phyloP scores from a whole-genome alignment of 1,140 invertebrate species.

The Wasmannia auropunctata region DNA sequence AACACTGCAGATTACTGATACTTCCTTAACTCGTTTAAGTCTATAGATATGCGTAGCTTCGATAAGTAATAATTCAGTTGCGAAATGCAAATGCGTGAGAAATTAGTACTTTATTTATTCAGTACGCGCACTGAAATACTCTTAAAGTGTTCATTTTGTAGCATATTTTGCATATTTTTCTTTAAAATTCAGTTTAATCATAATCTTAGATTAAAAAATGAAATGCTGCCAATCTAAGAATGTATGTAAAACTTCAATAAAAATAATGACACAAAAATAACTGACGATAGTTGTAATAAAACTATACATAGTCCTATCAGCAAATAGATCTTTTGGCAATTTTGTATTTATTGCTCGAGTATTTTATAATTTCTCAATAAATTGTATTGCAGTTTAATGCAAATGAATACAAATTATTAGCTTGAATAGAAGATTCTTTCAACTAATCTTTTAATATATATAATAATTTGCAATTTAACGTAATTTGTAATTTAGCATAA shows the following conservation, averaged over 20 bases:
- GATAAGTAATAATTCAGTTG: background rate
- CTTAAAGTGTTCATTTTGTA: background rate
- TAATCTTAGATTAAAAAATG: background rate
- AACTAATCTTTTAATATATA: background rate
- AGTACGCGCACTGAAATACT: no score
- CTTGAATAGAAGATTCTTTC: background rate
- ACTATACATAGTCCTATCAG: background rate
- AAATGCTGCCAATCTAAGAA: background rate
- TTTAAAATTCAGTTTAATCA: background rate
- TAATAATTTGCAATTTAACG: background rate
- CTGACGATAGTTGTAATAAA: background rate
- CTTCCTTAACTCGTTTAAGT: background rate
- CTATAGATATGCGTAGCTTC: background rate
- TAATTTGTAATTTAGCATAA: conserved; percentile 33
- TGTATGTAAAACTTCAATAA: background rate
- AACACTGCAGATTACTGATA: background rate
- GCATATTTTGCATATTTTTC: background rate
- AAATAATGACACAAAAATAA: no score
- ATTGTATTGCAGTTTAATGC: background rate
- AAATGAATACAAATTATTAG: background rate
- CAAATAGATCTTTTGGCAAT: background rate
- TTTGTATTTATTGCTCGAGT: background rate
- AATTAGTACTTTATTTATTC: background rate
- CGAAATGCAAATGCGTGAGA: background rate
- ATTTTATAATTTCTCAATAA: background rate